phyloP scores from a whole-genome alignment of 2,888 invertebrate species.

The Nysson spinosus region DNA sequence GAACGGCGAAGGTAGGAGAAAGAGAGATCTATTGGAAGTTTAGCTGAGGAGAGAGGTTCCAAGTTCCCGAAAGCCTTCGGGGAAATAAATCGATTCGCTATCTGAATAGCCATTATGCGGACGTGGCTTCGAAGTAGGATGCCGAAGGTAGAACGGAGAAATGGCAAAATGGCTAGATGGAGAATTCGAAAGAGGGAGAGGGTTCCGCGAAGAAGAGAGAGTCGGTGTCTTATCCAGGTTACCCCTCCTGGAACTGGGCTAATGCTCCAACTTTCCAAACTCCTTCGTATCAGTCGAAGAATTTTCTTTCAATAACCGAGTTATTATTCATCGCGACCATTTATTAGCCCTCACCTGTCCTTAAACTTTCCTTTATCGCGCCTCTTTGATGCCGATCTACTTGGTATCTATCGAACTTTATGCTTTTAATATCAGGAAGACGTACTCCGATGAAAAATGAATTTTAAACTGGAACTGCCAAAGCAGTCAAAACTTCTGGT shows the following conservation, averaged over 20 bases:
- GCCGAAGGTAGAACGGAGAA: background rate
- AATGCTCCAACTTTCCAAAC: conserved; percentile 67
- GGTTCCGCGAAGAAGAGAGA: conserved; percentile 1
- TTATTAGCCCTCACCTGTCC: conserved; percentile 48
- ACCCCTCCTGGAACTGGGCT: conserved; percentile 62
- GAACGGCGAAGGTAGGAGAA: conserved; percentile 20
- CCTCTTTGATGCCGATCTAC: no score
- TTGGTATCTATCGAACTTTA: no score
- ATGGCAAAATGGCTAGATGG: background rate
- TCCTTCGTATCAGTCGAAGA: conserved; percentile 57
- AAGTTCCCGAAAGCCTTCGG: conserved; percentile 57
- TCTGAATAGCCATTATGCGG: conserved; percentile 69
- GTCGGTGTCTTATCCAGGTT: conserved; percentile 33
- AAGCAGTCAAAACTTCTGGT: no score
- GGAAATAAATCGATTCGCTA: conserved; percentile 72
- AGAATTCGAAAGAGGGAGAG: background rate
- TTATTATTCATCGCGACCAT: conserved; percentile 65
- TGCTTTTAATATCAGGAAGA: no score
- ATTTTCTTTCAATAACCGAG: conserved; percentile 66
- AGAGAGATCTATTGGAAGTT: conserved; percentile 42
- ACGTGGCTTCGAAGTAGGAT: conserved; percentile 41
- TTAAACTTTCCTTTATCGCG: background rate
- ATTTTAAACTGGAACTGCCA: no score
- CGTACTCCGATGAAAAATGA: no score
- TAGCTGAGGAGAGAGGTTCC: conserved; percentile 34